Percentiles rank a stretch among this genome's conserved stretches.
phyloP scores from a whole-genome alignment of 2,113 vertebrate species.

The Aramus guarauna region DNA sequence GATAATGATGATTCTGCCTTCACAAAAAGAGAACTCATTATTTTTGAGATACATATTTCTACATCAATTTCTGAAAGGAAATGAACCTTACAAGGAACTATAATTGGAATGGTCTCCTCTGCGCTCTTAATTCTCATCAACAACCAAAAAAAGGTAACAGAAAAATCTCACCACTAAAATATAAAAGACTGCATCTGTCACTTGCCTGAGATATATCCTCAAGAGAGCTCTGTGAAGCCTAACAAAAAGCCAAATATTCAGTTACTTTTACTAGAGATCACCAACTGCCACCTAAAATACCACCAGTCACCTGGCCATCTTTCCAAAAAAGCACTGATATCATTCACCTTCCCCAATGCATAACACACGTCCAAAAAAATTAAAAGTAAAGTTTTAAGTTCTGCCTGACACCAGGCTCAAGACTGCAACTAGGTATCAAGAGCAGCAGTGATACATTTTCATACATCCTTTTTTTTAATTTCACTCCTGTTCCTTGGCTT shows the following conservation, averaged over 20 bases:
- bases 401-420: neutral
- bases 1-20: neutral
- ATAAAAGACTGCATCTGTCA: neutral
- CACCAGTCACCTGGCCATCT: neutral
- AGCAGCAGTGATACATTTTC: neutral
- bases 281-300: neutral
- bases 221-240: neutral
- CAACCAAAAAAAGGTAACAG: neutral
- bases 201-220: neutral
- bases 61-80: conserved; percentile 33
- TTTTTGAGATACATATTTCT: conserved; percentile 34
- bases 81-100: neutral
- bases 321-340: neutral
- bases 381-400: neutral
- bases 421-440: neutral
- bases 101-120: conserved; percentile 16
- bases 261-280: neutral
- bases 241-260: neutral
- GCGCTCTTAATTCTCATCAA: neutral
- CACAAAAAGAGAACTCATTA: conserved; percentile 17
- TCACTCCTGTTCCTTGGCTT: neutral
- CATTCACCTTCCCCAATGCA: neutral
- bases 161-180: neutral
- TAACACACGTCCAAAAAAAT: neutral
- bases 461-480: neutral